Evolutionary conservation across 2,113 vertebrate species (phyloP), one percentile per base, ranked within the genome.

Genomic region (Pelobates fuscus): DNA sequence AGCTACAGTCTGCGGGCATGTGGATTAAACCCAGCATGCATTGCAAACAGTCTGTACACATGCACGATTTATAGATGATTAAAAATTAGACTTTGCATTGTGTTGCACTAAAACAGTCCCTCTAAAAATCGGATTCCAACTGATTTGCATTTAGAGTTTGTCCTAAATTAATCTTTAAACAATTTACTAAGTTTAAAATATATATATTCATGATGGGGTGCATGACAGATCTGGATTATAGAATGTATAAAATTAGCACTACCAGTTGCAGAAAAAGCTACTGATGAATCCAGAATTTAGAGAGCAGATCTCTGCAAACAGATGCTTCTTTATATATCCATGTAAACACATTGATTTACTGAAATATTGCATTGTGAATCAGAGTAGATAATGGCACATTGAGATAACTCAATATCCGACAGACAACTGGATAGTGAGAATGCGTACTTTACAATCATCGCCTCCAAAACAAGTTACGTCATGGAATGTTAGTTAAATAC

Each of bases 401-500:
- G 88, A 94, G 92, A 91, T 90, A 92, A 94, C 90, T 93, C 89
- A 91, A 71, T 91, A 91, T 94, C 89, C 91, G 92, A 89, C 87
- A 86, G 86, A 90, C 92, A 92, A 92, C n/a, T 90, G 90, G 90
- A 91, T 92, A 88, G 89, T 91, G 91, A 89, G 90, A 89, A 91
- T 87, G 84, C 92, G 89, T 93, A 92, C 89, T 91, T 58, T 97
- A 96, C 94, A 96, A 95, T 95, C 94, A 93, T 93, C 90, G 94
- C 87, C 91, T 92, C 89, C 91, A 90, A 88, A 94, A 95, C 93
- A 93, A 94, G 91, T 91, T 89, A 95, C 92, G 87, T 87, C 89
- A 89, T 93, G 94, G 94, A 97, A 95, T 96, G 95, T 95, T 89
- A 89, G 88, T 93, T 91, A 90, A 89, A 89, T 83, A 89, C 88